Evolutionary conservation across 2,797 vertebrate species (phyloP), one percentile per base, ranked within the genome.

Genomic region (Mormyrops attenuatus): DNA sequence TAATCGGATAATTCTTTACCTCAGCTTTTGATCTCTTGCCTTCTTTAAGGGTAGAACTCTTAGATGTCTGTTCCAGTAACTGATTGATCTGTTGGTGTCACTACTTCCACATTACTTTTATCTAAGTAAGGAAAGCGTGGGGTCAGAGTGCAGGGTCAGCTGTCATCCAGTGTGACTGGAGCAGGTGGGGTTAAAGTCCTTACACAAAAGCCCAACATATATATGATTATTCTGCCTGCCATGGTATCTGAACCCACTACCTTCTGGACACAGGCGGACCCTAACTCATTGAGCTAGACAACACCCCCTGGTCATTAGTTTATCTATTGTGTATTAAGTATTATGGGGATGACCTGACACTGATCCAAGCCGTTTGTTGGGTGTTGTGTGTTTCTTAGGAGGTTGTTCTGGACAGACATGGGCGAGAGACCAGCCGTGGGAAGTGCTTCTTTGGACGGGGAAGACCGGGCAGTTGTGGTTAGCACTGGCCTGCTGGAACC

Each of bases 361-460:
- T 52, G 26, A 80, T 80, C 17, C 5, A 44, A 73, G 5, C 13
- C 34, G 3, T 57, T 22, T 66, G 5, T 60, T 90, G 34, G 94
- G 94, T 94, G 92, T 89, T 89, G 44, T 63, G 82, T 95, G 93
- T 93, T 93, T 93, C 95, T 92, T 95, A 99, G 98, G 97, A 97
- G 93, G 95, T 93, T 99, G 92, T 99, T 98, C 95, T 99, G 98
- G 98, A 98, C 98, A 1, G 97, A 98, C 90, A 92, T 95, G 52
- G 98, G 98, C 22, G 80, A 90, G 89, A 93, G 69, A 17, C 97
- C 98, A 8, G 92, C 88, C 15, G 97, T 99, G 91, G 97, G 96
- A 94, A 96, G 97, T 17, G 95, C 96, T 73, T 97, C 96, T 44
- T 91, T 99, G 85, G 95, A 97, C 15, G 98, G 98, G 85, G 91